Evolutionary conservation across 2,888 invertebrate species (phyloP), one percentile per base, ranked within the genome.

Genomic region (Syritta pipiens): DNA sequence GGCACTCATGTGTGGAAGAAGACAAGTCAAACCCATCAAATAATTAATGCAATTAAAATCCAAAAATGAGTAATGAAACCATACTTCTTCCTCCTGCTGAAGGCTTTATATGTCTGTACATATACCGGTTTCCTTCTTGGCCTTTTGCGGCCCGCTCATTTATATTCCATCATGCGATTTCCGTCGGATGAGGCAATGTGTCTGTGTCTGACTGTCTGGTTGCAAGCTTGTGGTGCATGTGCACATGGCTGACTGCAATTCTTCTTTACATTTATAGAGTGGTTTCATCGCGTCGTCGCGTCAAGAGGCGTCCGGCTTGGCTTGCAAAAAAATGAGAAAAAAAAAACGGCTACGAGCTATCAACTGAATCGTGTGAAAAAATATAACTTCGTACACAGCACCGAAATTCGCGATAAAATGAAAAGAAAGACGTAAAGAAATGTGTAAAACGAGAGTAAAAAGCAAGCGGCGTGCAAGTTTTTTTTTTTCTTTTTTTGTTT

Each of bases 121-220:
- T 30, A 51, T 72, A 72, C 65, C 51, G 62, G 79, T 79, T 79
- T 74, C 74, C 62, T 79, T 74, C 67, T 65, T 79, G 79, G 79
- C 74, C 79, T 79, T 79, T 74, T 79, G 79, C 67, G 67, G 79
- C 37, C 67, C 44, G 74, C 79, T 79, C 79, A 79, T 79, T 79
- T 79, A 79, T 79, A 79, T 79, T 79, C 79, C 74, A 68, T 62
- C 79, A 79, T 79, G 79, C 79, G 74, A 79, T 79, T 79, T 79
- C 79, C 79, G 79, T 79, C 74, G 74, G 79, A 79, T 79, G 79
- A 62, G 57, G 67, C 79, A 74, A 74, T 79, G 79, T 79, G 79
- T 79, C 74, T 74, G 60, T 74, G 79, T 79, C 74, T 74, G 60
- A 68, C 57, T 62, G 79, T 74, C 79, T 79, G 74, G 42, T 49